These are phyloP conservation scores for Colaptes auratus DNA, from an alignment of 2,113 vertebrate species.

Conservation along the genomic window DNA sequence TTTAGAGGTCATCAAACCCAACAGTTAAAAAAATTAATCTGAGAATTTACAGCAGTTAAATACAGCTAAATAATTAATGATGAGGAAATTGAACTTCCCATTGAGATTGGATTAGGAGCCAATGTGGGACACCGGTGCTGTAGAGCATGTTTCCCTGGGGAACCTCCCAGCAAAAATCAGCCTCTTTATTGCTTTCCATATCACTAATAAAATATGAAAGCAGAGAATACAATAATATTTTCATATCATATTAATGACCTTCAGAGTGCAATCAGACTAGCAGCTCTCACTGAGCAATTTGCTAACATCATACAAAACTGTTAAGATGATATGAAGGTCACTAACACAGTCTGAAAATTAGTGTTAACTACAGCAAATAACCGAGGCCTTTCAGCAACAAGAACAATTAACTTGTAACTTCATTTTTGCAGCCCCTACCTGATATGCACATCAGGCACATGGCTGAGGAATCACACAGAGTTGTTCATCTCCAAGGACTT, in stretches of 20 bases:
- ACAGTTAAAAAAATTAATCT: slow-evolving; percentile 65
- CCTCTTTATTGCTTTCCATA: slow-evolving; percentile 69
- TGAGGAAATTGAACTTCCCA: slow-evolving; percentile 68
- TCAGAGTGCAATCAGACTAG: slow-evolving; percentile 65
- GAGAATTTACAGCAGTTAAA: slow-evolving; percentile 67
- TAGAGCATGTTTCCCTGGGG: slow-evolving; percentile 51
- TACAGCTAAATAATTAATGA: slow-evolving; percentile 73
- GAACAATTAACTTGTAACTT: slow-evolving; percentile 40
- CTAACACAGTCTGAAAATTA: slow-evolving; percentile 34
- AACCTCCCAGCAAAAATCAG: slow-evolving; percentile 63
- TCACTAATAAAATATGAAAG: slow-evolving; percentile 74
- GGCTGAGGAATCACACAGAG: fast-evolving
- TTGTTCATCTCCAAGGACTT: neutral
- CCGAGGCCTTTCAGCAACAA: slow-evolving; percentile 23
- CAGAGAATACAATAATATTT: slow-evolving; percentile 70
- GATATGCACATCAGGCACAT: fast-evolving
- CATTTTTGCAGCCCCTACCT: neutral
- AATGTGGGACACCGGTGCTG: slow-evolving; percentile 49
- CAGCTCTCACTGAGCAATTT: slow-evolving; percentile 63
- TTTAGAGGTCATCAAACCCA: slow-evolving; percentile 61
- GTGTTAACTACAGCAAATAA: slow-evolving; percentile 17
- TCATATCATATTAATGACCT: slow-evolving; percentile 70
- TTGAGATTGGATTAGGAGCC: slow-evolving; percentile 66
- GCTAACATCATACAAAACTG: slow-evolving; percentile 65
- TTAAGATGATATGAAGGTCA: slow-evolving; percentile 65